Percentiles rank a stretch among this genome's conserved stretches.
These are phyloP conservation scores for Phocides pigmalion DNA, from an alignment of 1,140 invertebrate genomes.

Conservation along the genomic window DNA sequence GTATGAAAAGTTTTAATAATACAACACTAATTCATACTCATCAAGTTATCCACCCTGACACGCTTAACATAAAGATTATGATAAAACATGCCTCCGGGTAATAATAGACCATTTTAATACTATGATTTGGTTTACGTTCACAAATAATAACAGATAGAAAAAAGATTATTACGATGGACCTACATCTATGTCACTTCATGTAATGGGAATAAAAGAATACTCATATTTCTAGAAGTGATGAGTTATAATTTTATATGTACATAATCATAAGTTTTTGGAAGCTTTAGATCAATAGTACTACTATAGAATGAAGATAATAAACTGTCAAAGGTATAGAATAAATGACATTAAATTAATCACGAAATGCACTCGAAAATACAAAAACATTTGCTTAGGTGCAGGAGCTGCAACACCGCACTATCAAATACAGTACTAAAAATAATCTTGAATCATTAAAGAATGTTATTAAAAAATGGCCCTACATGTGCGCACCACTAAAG, in stretches of 20 bases:
- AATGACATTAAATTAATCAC: neutral
- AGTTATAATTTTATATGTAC: constrained; percentile 13
- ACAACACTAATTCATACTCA: constrained; percentile 16
- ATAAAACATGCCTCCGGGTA: neutral
- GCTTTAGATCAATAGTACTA: constrained; percentile 8
- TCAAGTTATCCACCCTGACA: constrained; percentile 10
- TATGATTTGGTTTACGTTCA: constrained; percentile 30
- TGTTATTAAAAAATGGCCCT: neutral
- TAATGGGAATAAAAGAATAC: neutral
- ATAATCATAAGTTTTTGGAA: constrained; percentile 10
- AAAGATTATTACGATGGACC: neutral
- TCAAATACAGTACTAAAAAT: constrained; percentile 4
- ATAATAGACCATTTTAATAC: constrained; percentile 22
- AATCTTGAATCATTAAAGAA: constrained; percentile 14
- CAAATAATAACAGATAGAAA: constrained; percentile 10
- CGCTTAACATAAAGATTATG: constrained; percentile 1
- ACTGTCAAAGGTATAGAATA: neutral
- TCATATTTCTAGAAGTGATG: neutral
- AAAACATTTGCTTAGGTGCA: neutral
- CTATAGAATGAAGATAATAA: constrained; percentile 1
- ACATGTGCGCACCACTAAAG: neutral
- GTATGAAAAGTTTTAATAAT: constrained; percentile 2
- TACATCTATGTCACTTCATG: neutral
- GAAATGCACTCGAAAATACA: constrained; percentile 17
- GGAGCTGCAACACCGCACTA: constrained; percentile 2